These are phyloP conservation scores for Aurelia sp. DNA, from an alignment of 30 jellyfish, hydroid and myxozoan genomes.

Conservation along the genomic window DNA sequence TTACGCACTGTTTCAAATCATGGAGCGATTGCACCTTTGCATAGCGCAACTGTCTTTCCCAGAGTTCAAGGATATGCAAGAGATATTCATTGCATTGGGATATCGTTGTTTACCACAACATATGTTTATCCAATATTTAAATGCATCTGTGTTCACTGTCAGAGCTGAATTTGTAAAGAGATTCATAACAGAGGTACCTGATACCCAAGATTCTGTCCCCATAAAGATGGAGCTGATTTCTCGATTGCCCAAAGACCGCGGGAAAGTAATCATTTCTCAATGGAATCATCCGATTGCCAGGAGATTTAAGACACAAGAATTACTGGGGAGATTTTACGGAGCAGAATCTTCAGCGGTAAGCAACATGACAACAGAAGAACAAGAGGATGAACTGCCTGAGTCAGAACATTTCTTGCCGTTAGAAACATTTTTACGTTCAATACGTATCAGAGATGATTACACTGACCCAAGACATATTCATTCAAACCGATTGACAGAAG, in stretches of 20 bases:
- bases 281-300: constrained; percentile 85
- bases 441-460: constrained; percentile 29
- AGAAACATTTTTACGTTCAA: constrained; percentile 57
- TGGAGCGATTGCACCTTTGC: constrained; percentile 68
- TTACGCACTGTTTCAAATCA: constrained; percentile 79
- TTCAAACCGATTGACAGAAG: constrained; percentile 38
- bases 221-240: constrained; percentile 62
- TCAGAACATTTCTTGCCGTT: constrained; percentile 46
- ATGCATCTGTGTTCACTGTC: constrained; percentile 70
- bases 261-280: constrained; percentile 30
- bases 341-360: background rate
- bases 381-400: background rate
- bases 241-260: constrained; percentile 56
- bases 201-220: constrained; percentile 47
- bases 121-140: constrained; percentile 73
- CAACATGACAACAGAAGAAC: constrained; percentile 6
- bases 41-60: constrained; percentile 73
- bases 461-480: constrained; percentile 9
- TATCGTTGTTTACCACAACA: constrained; percentile 80
- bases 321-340: constrained; percentile 37
- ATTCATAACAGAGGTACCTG: constrained; percentile 67
- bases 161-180: constrained; percentile 59
- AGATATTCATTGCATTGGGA: constrained; percentile 57
- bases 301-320: constrained; percentile 59
- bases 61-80: constrained; percentile 62